Conservation (phyloP, 2,888 invertebrate species). For the Lysandra coridon region DNA sequence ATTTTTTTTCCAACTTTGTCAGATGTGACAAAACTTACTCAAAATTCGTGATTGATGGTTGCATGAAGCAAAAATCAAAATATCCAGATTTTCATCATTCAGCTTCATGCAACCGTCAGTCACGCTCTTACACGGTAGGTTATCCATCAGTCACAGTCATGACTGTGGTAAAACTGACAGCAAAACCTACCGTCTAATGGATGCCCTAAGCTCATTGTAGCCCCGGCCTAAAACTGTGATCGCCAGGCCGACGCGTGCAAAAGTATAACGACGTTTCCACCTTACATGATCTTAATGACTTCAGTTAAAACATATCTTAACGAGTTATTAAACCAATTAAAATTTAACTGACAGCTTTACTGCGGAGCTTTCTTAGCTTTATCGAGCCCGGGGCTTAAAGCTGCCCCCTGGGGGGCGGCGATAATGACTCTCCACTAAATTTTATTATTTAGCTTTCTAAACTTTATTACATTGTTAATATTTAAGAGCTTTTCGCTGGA, state of each 20-base stretch:
- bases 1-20: no score
- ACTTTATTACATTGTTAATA: conserved; percentile 15
- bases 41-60: no score
- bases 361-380: neutral
- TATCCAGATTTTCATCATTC: no score
- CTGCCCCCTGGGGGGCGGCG: neutral
- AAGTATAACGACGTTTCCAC: neutral
- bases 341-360: conserved; percentile 5
- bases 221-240: neutral
- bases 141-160: no score
- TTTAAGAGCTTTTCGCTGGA: conserved; percentile 9
- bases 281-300: neutral
- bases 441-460: conserved; percentile 13
- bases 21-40: no score
- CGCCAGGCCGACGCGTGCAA: neutral
- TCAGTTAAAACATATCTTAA: conserved; percentile 9
- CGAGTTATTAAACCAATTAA: conserved; percentile 13
- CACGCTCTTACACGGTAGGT: no score
- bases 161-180: no score
- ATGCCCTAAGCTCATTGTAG: neutral
- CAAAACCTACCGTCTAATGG: no score
- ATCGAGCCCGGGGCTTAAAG: neutral
- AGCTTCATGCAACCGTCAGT: no score
- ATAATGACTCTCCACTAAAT: neutral
- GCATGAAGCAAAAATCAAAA: no score